Conservation (phyloP, 92 coral and sea anemone species). For the Umimayanthus chanpuru region DNA sequence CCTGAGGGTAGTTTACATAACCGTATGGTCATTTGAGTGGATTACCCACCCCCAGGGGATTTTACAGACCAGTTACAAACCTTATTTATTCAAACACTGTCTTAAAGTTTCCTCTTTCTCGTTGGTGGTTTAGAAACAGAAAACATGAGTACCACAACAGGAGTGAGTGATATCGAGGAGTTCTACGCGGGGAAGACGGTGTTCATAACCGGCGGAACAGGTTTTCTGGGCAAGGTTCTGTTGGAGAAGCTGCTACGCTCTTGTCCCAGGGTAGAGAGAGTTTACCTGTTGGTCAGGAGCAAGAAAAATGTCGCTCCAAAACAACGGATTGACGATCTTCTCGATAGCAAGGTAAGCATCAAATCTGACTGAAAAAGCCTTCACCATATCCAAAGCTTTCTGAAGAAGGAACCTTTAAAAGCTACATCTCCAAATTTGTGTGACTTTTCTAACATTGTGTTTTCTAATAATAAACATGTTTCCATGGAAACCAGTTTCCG, state of each 20-base stretch:
- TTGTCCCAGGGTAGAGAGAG: conserved; percentile 75
- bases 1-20: too few relatives aligned
- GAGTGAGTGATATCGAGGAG: conserved; percentile 50
- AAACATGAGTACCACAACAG: conserved; percentile 11
- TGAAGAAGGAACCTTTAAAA: too few relatives aligned
- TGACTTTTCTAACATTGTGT: too few relatives aligned
- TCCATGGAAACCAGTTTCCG: too few relatives aligned
- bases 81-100: too few relatives aligned
- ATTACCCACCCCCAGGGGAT: too few relatives aligned
- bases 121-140: not conserved
- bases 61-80: too few relatives aligned
- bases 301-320: conserved; percentile 78
- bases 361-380: not conserved
- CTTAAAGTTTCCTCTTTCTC: not conserved
- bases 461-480: too few relatives aligned
- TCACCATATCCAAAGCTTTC: too few relatives aligned
- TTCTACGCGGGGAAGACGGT: conserved; percentile 77
- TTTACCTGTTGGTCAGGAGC: conserved; percentile 78
- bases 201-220: conserved; percentile 94
- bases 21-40: too few relatives aligned
- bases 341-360: conserved; percentile 68
- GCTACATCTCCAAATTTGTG: too few relatives aligned
- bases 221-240: conserved; percentile 92
- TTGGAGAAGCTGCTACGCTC: conserved; percentile 86
- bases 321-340: conserved; percentile 83